phyloP scores from a whole-genome alignment of 2,888 invertebrate species.

The Temnothorax unifasciatus region DNA sequence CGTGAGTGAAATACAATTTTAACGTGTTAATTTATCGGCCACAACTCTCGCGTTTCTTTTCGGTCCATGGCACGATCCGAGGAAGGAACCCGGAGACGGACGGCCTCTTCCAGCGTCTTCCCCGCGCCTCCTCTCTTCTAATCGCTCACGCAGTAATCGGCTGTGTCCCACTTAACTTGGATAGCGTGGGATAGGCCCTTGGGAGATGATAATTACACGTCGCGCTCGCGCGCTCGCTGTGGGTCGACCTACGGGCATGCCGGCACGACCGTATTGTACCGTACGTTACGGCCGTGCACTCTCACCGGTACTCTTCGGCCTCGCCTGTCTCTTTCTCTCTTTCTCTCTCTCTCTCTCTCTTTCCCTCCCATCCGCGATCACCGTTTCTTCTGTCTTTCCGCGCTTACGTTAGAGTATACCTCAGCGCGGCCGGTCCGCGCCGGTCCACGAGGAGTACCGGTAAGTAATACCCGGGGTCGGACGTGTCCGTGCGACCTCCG shows the following conservation, averaged over 20 bases:
- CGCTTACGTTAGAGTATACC: constrained; percentile 66
- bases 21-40: not conserved
- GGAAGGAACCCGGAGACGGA: constrained; percentile 9
- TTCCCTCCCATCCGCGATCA: constrained; percentile 12
- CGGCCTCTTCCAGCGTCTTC: constrained; percentile 22
- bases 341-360: constrained; percentile 6
- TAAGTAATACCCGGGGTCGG: constrained; percentile 70
- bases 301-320: constrained; percentile 75
- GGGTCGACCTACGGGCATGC: constrained; percentile 78
- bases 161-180: constrained; percentile 80
- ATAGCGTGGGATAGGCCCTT: constrained; percentile 84
- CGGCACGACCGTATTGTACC: constrained; percentile 76
- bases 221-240: constrained; percentile 70
- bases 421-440: constrained; percentile 53
- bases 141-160: constrained; percentile 80
- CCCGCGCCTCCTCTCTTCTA: constrained; percentile 70
- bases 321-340: constrained; percentile 62
- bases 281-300: constrained; percentile 76
- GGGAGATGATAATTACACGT: constrained; percentile 84
- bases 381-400: constrained; percentile 49
- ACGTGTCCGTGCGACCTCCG: constrained; percentile 67
- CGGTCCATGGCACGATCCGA: not conserved
- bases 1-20: not conserved
- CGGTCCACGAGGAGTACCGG: constrained; percentile 66
- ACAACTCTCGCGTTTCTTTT: not conserved